A percentile compares a stretch with the other conserved stretches of the same genome.
phyloP scores from a whole-genome alignment of 2,797 vertebrate genomes.

The Ispidina picta region DNA sequence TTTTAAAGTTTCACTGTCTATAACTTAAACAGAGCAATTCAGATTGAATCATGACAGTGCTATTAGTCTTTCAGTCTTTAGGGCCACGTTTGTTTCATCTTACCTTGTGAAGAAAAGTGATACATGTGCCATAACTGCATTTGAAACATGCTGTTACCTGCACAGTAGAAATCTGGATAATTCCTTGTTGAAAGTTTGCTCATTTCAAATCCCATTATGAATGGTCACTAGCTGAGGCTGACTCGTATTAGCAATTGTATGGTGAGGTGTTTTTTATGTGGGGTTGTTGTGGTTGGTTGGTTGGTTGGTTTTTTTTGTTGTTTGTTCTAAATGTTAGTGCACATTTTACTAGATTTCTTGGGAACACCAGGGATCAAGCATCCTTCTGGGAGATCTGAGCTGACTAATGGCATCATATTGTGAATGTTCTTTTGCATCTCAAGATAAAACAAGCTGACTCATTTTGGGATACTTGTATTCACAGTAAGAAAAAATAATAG shows the following conservation, averaged over 20 bases:
- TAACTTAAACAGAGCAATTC: neutral
- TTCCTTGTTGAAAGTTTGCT: neutral
- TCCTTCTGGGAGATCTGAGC: neutral
- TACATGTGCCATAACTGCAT: neutral
- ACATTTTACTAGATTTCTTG: neutral
- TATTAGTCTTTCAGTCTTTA: neutral
- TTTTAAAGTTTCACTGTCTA: neutral
- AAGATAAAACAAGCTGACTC: neutral
- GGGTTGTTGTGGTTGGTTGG: too few species aligned
- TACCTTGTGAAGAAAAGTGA: neutral
- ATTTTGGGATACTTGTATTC: neutral
- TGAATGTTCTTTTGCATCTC: neutral
- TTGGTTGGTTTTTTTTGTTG: too few species aligned
- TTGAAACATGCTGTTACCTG: neutral
- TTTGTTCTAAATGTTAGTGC: neutral
- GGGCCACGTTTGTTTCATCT: neutral
- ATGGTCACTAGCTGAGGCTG: neutral
- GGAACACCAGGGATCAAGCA: neutral
- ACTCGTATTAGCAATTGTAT: neutral
- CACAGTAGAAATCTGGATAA: neutral
- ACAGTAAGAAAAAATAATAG: neutral
- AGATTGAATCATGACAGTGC: neutral
- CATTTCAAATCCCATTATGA: neutral
- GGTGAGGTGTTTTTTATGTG: neutral
- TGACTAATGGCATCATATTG: neutral